Evolutionary conservation across 2,888 invertebrate genomes (phyloP).

Genomic region (Syrphus vitripennis): DNA sequence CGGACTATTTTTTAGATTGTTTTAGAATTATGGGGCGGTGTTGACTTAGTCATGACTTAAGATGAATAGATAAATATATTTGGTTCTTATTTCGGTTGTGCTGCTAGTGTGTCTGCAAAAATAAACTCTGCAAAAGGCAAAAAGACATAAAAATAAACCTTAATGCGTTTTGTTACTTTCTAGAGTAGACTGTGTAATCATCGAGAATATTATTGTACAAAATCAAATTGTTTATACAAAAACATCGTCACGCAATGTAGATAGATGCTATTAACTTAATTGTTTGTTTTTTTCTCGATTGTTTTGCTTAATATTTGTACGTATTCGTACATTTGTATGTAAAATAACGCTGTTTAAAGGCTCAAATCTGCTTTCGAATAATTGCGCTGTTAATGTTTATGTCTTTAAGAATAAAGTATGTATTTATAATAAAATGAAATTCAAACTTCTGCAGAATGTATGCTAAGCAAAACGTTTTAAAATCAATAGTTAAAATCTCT

Average conservation of each 20-base stretch:
- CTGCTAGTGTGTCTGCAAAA: not conserved
- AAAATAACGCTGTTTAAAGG: not conserved
- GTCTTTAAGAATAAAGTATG: too few relatives aligned
- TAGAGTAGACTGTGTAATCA: conserved; percentile 3
- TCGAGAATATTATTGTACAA: not conserved
- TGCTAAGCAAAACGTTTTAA: too few relatives aligned
- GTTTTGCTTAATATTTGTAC: not conserved
- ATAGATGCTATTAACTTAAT: not conserved
- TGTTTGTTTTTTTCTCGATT: not conserved
- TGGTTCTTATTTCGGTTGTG: not conserved
- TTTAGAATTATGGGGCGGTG: not conserved
- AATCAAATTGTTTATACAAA: not conserved
- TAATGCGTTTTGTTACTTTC: conserved; percentile 1
- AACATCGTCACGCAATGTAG: conserved; percentile 17
- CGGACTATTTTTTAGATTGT: not conserved
- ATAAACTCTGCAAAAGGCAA: not conserved
- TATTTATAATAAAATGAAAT: too few relatives aligned
- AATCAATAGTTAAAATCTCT: too few relatives aligned
- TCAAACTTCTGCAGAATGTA: too few relatives aligned
- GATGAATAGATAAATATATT: not conserved
- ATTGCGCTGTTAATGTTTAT: too few relatives aligned
- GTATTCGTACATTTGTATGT: not conserved
- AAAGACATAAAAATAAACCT: not conserved
- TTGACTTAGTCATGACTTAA: not conserved
- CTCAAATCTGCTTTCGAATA: too few relatives aligned